Evolutionary conservation across 2,113 vertebrate genomes (phyloP), one percentile per base, ranked within the genome.

Genomic region (Alouatta palliata): DNA sequence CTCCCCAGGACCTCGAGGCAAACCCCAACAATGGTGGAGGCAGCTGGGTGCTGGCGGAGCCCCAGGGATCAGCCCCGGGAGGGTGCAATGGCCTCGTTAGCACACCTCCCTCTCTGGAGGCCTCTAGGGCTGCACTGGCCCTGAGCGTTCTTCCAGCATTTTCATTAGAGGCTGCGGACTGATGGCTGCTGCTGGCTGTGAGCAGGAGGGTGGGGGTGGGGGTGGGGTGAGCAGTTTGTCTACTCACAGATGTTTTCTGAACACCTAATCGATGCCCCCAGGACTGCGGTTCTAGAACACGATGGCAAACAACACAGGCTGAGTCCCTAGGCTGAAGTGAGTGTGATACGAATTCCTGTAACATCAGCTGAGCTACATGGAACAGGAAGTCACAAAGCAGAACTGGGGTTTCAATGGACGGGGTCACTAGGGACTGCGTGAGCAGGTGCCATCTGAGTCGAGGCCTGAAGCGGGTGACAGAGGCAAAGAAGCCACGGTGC

Each of bases 331-430:
- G 4, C 2, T 35, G 19, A 25, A 30, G 9, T 2, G 43, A 14
- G 7, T 12, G 0, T 0, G 2, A 12, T 0, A 0, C 0, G 27
- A 10, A 0, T 6, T 64, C 37, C 82, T 47, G 0, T n/a, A 32
- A 54, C 0, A 1, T 27, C 45, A 25, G 14, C 20, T 11, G 43
- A 81, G 21, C 56, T 8, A 25, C 13, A 0, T 27, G n/a, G 77
- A 5, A 32, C 20, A 12, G 27, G 19, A 75, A 68, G 52, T 16
- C 35, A 58, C 7, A 54, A 52, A 30, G 76, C n/a, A 32, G 8
- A 21, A 17, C 8, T 0, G 5, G 37, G 37, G 49, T 3, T 7
- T 30, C 20, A 19, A 8, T 6, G 8, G 45, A 12, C 10, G 8
- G 82, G 76, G 71, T 13, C 32, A 16, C 32, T n/a, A 37, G 43